Evolutionary conservation across 2,113 vertebrate species (phyloP).

Genomic region (Pampusana beccarii): DNA sequence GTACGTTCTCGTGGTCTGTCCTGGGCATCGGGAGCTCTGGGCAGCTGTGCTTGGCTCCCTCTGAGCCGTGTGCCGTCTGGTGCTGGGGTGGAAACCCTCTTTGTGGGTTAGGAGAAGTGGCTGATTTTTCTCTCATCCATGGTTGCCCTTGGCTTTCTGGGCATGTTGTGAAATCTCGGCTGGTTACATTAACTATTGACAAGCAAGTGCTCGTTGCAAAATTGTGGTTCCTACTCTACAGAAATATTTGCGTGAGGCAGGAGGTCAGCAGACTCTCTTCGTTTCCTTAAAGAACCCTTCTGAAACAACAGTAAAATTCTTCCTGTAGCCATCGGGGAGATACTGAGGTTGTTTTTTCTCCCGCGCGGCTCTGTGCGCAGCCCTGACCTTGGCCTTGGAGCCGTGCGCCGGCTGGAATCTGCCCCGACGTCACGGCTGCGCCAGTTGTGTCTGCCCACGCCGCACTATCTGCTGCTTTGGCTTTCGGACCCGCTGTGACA

Average conservation of each 20-base stretch:
- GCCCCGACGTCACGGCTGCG: neutral
- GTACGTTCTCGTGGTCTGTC: accelerated
- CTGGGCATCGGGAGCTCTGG: accelerated
- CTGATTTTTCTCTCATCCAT: neutral
- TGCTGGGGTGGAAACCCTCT: neutral
- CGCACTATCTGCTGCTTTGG: neutral
- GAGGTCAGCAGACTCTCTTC: accelerated
- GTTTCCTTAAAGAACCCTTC: neutral
- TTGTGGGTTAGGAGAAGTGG: neutral
- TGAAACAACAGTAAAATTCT: neutral
- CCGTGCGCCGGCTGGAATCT: neutral
- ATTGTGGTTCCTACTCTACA: neutral
- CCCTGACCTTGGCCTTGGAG: constrained; percentile 51
- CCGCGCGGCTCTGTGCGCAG: neutral
- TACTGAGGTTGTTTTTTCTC: neutral
- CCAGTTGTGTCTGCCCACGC: constrained; percentile 52
- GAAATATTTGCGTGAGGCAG: neutral
- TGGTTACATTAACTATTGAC: neutral
- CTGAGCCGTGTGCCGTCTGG: neutral
- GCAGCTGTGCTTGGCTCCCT: neutral
- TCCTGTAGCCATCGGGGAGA: neutral
- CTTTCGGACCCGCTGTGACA: neutral
- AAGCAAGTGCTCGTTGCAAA: neutral
- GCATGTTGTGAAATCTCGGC: neutral
- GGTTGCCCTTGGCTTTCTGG: neutral